Evolutionary conservation across 2,113 vertebrate species (phyloP).

Genomic region (Rhipidura dahli): DNA sequence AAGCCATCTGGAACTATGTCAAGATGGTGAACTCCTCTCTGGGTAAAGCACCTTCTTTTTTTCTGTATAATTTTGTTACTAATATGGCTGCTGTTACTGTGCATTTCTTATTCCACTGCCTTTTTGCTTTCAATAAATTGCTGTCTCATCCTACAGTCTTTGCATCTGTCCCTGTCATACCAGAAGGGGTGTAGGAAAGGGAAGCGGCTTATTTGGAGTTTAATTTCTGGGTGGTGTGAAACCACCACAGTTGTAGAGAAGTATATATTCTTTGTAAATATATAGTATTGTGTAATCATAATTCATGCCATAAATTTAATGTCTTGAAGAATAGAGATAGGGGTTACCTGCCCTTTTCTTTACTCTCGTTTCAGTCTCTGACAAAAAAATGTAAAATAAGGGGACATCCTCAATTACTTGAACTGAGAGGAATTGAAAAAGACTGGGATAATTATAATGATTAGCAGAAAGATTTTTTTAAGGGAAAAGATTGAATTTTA

Average conservation of each 20-base stretch:
- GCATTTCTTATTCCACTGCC: neutral
- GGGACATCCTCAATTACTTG: neutral
- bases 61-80: neutral
- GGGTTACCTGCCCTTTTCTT: neutral
- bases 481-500: neutral
- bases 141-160: neutral
- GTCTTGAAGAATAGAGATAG: neutral
- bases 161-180: neutral
- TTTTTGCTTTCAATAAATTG: neutral
- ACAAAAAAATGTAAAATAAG: neutral
- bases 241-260: neutral
- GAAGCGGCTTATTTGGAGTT: neutral
- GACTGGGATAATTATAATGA: neutral
- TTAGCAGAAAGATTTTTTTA: neutral
- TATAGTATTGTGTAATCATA: neutral
- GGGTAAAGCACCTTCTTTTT: neutral
- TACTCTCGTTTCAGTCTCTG: neutral
- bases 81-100: neutral
- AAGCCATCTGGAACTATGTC: fast-evolving
- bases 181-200: fast-evolving
- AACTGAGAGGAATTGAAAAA: neutral
- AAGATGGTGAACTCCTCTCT: neutral
- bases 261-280: neutral
- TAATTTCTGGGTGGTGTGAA: neutral
- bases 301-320: neutral